Base-by-base conservation (phyloP, 2,888 invertebrate genomes). In the Lycaena phlaeas region DNA sequence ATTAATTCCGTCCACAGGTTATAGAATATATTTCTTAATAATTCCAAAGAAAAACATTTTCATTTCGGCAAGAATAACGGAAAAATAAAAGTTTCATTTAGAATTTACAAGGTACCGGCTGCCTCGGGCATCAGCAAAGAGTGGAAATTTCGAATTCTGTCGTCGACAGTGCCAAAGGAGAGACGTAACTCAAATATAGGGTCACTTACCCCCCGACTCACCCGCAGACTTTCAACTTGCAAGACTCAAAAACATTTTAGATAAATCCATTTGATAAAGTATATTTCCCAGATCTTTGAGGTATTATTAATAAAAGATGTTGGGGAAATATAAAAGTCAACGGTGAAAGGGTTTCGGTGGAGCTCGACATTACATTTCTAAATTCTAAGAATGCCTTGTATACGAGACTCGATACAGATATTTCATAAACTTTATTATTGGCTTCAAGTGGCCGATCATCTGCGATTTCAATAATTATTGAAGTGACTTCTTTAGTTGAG, bases 11-110 rank as follows among this genome's bases (percentile, higher is more conserved):
- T 30, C 7, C 10, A 11, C 25, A 11, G 25, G 28, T n/a, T 39
- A 22, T 14, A 14, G 30, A 15, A 18, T 10, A 30, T 25, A 25
- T n/a, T 26, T 12, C 25, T 22, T 14, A 31, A 42, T 27, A 34
- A 22, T 30, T 14, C 25, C 26, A 22, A 18, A 34, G 36, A 36
- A 37, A 41, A 22, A 36, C 30, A 17, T 40, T 15, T 34, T 28
- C 17, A 27, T 25, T 38, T 27, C 26, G 38, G 36, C 40, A 39
- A 25, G 17, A 38, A 39, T 30, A 30, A 37, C 43, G 42, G 40
- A 26, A 44, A 47, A 41, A 47, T 47, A 51, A 49, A 46, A 49
- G 49, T 51, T 47, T 49, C 43, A 46, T 44, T 46, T 45, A 44
- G 45, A 49, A 47, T 49, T 47, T 49, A 44, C 44, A 47, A 48